Evolutionary conservation across 2,113 vertebrate genomes (phyloP).

Genomic region (Sciurus niger): DNA sequence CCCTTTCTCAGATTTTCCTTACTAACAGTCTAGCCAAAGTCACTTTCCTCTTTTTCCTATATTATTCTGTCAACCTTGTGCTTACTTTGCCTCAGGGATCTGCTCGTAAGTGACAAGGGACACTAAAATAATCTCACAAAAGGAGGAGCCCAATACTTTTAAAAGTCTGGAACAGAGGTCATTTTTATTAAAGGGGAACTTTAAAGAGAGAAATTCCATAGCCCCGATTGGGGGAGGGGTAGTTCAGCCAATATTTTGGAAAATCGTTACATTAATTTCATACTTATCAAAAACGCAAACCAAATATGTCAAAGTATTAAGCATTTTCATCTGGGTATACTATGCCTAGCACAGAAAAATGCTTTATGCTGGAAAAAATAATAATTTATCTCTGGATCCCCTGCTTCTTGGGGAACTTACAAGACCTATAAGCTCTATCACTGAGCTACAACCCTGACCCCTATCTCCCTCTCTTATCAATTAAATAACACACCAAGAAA

Average conservation of each 20-base stretch:
- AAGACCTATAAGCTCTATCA: neutral
- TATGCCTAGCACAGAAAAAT: neutral
- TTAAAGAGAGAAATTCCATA: neutral
- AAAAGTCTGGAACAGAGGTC: neutral
- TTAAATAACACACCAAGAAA: constrained; percentile 3
- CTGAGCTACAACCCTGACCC: neutral
- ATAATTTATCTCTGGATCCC: too few species aligned
- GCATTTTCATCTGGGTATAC: constrained; percentile 11
- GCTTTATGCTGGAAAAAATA: neutral
- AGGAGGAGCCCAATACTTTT: neutral
- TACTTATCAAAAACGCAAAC: constrained; percentile 61
- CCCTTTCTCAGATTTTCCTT: neutral
- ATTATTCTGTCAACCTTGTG: neutral
- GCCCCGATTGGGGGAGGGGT: neutral
- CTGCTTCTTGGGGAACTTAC: too few species aligned
- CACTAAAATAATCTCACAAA: neutral
- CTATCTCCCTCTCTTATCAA: neutral
- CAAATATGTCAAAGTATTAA: constrained; percentile 35
- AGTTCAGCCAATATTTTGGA: neutral
- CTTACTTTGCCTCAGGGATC: neutral
- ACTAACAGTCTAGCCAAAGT: neutral
- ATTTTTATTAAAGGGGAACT: neutral
- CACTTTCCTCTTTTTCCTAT: neutral
- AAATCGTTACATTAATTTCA: constrained; percentile 26
- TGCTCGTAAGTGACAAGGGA: neutral